Base-by-base conservation (phyloP, 1,140 invertebrate genomes). In the Drosophila pallidifrons region DNA sequence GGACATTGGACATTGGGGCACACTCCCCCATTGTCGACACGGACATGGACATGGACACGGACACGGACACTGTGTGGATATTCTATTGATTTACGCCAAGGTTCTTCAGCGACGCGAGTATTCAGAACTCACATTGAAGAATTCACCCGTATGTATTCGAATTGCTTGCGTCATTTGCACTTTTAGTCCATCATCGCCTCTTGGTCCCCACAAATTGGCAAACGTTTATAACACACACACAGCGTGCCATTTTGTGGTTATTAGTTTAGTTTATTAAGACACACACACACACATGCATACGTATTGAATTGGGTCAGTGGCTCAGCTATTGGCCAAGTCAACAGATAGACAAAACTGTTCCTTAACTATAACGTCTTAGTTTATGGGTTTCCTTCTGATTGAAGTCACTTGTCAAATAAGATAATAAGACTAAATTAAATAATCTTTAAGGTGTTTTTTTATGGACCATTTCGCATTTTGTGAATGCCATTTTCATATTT, bases 111-210 rank as follows among this genome's bases (percentile, higher is more conserved):
- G 16, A 66, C 46, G 35, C 15, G 15, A 61, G 6, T 47, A 49
- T 61, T 20, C 46, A 15, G 15, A 11, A 38, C 41, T 47, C 46
- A 47, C 46, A 47, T 8, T 16, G 15, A 47, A 47, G 15, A 47
- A 47, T 47, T 10, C 8, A 47, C 0, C 46, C 15, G 15, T 57
- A 65, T 35, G 64, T 55, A 46, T 55, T 28, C 55, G 16, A 15
- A 43, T 63, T 35, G 83, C 81, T 88, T 88, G 85, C 83, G 83
- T 88, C 83, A 88, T 88, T 88, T 80, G 81, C 81, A 75, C 67
- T 76, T 83, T 88, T 73, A 75, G 73, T 67, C 72, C 71, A 74
- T 61, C 77, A 13, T 47, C 46, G 2, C 6, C 16, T 47, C 20
- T 47, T 8, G n/a, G 41, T 43, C 35, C 35, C 49, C 52, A 4